These are phyloP conservation scores for Dufourea novaeangliae DNA, from an alignment of 1,140 invertebrate species.

Conservation along the genomic window DNA sequence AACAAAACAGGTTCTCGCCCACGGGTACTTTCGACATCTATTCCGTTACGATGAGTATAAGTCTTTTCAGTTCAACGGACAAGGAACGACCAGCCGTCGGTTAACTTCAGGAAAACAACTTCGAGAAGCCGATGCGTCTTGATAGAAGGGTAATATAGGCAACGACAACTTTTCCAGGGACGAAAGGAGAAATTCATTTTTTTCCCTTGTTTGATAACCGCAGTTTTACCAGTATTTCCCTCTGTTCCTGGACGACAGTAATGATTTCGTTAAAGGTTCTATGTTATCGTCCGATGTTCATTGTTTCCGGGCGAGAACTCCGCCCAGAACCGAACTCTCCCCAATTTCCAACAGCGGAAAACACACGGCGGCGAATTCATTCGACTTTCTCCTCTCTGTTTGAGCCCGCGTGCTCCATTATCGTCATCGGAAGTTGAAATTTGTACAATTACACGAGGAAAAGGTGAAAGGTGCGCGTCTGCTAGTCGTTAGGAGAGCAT, in stretches of 20 bases:
- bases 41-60: neutral
- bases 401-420: conserved; percentile 14
- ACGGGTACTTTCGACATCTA: neutral
- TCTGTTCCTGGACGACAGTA: neutral
- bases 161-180: too few relatives aligned
- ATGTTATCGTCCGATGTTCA: neutral
- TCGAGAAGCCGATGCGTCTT: too few relatives aligned
- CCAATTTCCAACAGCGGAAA: conserved; percentile 27
- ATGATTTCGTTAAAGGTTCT: neutral
- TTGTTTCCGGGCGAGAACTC: neutral
- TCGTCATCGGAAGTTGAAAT: conserved; percentile 41
- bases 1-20: neutral
- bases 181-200: too few relatives aligned
- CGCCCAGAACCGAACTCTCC: neutral
- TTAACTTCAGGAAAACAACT: neutral
- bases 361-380: neutral
- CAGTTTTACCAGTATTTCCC: too few relatives aligned
- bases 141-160: too few relatives aligned
- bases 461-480: conserved; percentile 50
- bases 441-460: conserved; percentile 20
- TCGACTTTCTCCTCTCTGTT: conserved; percentile 48
- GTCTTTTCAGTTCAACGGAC: neutral
- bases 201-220: too few relatives aligned
- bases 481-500: neutral
- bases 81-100: neutral